phyloP scores from a whole-genome alignment of 2,113 vertebrate species.

The Ifrita kowaldi region DNA sequence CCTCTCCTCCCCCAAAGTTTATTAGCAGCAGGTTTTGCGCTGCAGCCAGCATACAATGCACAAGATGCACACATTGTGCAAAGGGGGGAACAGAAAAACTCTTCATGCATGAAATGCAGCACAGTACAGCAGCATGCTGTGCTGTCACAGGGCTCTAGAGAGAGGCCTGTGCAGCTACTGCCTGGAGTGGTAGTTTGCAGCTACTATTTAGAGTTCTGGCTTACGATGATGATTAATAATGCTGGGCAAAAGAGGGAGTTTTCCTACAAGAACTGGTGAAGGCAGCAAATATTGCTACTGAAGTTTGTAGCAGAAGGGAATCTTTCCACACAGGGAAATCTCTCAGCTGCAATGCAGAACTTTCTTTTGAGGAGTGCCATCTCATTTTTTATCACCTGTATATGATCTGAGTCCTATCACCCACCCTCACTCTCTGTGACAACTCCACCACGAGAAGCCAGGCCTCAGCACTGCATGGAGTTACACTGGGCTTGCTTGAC shows the following conservation, averaged over 20 bases:
- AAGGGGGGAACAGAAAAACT: background rate
- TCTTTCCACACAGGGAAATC: background rate
- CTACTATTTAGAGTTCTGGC: background rate
- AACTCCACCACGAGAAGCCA: background rate
- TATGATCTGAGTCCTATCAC: accelerated
- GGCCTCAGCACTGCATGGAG: accelerated
- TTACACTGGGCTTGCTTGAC: background rate
- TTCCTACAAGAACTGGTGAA: background rate
- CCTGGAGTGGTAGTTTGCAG: background rate
- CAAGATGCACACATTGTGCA: background rate
- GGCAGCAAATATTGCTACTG: accelerated
- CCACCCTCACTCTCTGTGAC: background rate
- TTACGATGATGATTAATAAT: background rate
- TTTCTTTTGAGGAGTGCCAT: background rate
- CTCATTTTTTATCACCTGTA: background rate
- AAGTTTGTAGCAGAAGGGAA: background rate
- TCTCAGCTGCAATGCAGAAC: background rate
- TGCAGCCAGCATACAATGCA: background rate
- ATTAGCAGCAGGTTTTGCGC: background rate
- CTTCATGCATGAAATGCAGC: background rate
- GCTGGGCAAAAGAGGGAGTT: background rate
- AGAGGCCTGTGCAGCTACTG: background rate
- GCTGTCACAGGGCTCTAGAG: background rate
- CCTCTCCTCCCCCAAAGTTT: background rate
- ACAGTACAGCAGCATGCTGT: background rate